Evolutionary conservation across 2,797 vertebrate species (phyloP).

Genomic region (Fratercula arctica): DNA sequence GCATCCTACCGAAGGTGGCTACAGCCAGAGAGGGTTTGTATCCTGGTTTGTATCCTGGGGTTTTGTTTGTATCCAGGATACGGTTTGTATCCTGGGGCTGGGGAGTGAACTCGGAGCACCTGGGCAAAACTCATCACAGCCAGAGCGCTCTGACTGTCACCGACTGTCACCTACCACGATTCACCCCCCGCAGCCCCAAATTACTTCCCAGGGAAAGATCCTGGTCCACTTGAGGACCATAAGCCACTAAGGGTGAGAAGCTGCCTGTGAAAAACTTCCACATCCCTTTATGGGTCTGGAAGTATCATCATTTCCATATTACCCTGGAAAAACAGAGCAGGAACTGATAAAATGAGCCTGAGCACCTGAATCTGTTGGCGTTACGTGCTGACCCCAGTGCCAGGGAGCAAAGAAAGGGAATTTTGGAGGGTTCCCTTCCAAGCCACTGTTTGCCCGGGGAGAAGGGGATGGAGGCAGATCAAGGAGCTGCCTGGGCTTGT

Average conservation of each 20-base stretch:
- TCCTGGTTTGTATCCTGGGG: neutral
- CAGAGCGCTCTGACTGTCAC: neutral
- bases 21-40: neutral
- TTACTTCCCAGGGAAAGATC: neutral
- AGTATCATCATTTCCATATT: neutral
- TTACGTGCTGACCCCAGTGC: neutral
- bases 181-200: neutral
- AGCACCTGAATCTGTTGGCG: neutral
- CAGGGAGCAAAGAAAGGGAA: neutral
- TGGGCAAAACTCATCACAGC: neutral
- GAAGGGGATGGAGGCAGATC: neutral
- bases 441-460: neutral
- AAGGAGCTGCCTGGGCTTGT: neutral
- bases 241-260: neutral
- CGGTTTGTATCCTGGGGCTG: neutral
- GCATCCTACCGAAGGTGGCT: neutral
- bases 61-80: no score
- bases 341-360: neutral
- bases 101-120: neutral
- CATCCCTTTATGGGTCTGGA: neutral
- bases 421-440: neutral
- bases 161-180: fast-evolving
- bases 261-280: neutral
- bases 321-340: neutral
- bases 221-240: neutral